Evolutionary conservation across 2,113 vertebrate species (phyloP).

Genomic region (Heloderma charlesbogerti): DNA sequence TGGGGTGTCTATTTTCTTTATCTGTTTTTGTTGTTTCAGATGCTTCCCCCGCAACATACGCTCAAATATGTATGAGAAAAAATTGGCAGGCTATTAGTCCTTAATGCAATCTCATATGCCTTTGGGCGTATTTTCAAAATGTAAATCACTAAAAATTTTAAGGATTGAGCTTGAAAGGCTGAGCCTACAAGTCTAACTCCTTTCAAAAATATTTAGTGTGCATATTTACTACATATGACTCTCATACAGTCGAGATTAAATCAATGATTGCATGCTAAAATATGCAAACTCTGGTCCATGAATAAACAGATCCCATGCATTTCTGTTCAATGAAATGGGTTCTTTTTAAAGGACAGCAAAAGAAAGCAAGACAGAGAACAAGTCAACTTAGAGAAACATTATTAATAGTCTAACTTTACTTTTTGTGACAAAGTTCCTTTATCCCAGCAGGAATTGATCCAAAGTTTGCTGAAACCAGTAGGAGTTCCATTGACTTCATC

Average conservation of each 20-base stretch:
- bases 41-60: constrained; percentile 60
- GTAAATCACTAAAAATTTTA: constrained; percentile 80
- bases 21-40: constrained; percentile 83
- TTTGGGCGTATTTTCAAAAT: constrained; percentile 80
- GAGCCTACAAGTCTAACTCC: constrained; percentile 75
- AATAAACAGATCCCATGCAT: constrained; percentile 60
- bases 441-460: constrained; percentile 53
- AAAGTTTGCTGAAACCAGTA: constrained; percentile 55
- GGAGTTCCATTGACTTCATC: constrained; percentile 44
- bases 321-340: constrained; percentile 47
- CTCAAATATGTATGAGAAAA: constrained; percentile 68
- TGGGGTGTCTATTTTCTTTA: constrained; percentile 73
- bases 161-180: constrained; percentile 77
- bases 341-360: constrained; percentile 58
- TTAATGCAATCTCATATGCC: constrained; percentile 78
- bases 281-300: constrained; percentile 71
- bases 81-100: constrained; percentile 77
- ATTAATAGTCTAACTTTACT: constrained; percentile 52
- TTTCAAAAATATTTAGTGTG: constrained; percentile 77
- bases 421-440: constrained; percentile 43
- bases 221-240: constrained; percentile 79
- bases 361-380: constrained; percentile 49
- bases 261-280: constrained; percentile 76
- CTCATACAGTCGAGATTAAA: constrained; percentile 70
- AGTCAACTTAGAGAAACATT: not conserved